A percentile compares a stretch with the other conserved stretches of the same genome.
phyloP scores from a whole-genome alignment of 2,888 invertebrate species.

The Hydropsyche betteni region DNA sequence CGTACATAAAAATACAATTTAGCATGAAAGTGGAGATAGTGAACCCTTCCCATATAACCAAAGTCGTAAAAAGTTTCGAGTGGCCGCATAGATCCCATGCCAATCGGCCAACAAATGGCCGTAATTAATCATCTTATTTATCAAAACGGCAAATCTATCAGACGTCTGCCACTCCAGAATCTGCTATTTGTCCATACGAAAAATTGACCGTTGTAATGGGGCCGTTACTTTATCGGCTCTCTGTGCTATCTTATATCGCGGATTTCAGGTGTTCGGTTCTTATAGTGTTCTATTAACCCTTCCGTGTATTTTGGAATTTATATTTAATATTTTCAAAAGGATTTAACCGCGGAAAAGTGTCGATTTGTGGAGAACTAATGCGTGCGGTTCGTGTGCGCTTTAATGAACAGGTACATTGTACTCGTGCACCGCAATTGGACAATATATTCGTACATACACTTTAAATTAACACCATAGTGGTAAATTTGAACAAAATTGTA shows the following conservation, averaged over 20 bases:
- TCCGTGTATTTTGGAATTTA: not conserved
- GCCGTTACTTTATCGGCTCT: not conserved
- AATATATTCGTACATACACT: no score
- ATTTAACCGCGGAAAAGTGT: not conserved
- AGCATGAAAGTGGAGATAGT: constrained; percentile 3
- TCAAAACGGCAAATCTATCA: constrained; percentile 36
- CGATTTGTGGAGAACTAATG: not conserved
- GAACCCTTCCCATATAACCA: constrained; percentile 34
- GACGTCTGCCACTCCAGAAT: constrained; percentile 25
- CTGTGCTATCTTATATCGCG: no score
- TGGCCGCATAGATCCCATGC: constrained; percentile 28
- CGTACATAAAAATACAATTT: constrained; percentile 39
- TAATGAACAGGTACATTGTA: constrained; percentile 1
- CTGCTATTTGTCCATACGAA: constrained; percentile 29
- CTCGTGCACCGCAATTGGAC: not conserved
- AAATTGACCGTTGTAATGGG: not conserved
- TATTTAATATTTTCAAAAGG: not conserved
- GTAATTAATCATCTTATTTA: constrained; percentile 47
- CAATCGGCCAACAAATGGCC: constrained; percentile 40
- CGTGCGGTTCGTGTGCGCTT: not conserved
- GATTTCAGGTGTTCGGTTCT: no score
- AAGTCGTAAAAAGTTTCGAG: constrained; percentile 47
- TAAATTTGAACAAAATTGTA: no score
- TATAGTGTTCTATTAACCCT: no score
- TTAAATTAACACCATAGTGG: no score